phyloP scores from a whole-genome alignment of 2,797 vertebrate species.

The Manis pentadactyla region DNA sequence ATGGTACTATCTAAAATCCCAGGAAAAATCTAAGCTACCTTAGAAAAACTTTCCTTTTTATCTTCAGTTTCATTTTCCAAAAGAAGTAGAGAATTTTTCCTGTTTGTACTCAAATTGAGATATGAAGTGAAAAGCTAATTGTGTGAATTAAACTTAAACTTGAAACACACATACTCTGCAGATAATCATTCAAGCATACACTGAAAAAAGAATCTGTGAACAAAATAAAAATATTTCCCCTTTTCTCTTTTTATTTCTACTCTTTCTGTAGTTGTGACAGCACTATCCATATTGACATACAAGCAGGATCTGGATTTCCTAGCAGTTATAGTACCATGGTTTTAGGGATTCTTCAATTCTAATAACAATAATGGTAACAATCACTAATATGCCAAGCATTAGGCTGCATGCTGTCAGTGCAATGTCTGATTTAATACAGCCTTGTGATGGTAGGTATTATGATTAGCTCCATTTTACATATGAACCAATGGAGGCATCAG shows the following conservation, averaged over 20 bases:
- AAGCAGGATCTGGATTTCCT: slow-evolving; percentile 18
- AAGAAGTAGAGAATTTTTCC: slow-evolving; percentile 45
- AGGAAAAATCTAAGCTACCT: slow-evolving; percentile 19
- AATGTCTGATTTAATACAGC: background rate
- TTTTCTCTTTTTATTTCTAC: slow-evolving; percentile 61
- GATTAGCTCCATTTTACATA: background rate
- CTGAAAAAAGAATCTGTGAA: slow-evolving; percentile 51
- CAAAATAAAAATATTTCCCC: slow-evolving; percentile 60
- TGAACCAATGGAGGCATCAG: background rate
- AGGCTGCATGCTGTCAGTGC: background rate
- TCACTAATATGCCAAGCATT: background rate
- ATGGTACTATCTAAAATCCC: slow-evolving; percentile 24
- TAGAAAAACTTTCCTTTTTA: slow-evolving; percentile 53
- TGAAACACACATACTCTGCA: slow-evolving; percentile 51
- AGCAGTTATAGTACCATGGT: background rate
- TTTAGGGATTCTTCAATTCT: slow-evolving; percentile 19
- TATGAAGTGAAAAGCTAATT: slow-evolving; percentile 71
- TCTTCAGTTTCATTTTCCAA: slow-evolving; percentile 45
- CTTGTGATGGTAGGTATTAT: background rate
- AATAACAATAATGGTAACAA: background rate
- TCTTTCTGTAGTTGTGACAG: slow-evolving; percentile 61
- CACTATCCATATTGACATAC: slow-evolving; percentile 2
- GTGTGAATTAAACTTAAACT: slow-evolving; percentile 68
- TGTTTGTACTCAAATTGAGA: slow-evolving; percentile 54
- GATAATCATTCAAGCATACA: slow-evolving; percentile 66